Evolutionary conservation across 2,113 vertebrate genomes (phyloP).

Genomic region (Bos indicus): DNA sequence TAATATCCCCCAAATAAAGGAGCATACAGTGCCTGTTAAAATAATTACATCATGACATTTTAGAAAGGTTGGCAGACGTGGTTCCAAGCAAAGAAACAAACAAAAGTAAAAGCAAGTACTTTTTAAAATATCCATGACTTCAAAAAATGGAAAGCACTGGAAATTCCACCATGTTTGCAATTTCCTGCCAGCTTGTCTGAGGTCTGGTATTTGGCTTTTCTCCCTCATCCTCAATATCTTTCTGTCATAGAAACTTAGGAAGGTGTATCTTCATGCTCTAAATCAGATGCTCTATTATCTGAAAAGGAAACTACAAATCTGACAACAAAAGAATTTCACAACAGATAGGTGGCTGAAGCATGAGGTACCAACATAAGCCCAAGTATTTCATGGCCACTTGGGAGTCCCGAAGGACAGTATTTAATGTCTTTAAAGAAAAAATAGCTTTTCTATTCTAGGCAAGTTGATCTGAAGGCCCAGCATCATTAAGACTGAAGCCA

Average conservation of each 20-base stretch:
- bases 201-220: neutral
- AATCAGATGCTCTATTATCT: neutral
- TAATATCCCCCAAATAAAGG: conserved; percentile 89
- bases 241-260: conserved; percentile 11
- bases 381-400: neutral
- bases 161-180: neutral
- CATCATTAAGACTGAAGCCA: neutral
- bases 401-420: neutral
- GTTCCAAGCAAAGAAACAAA: conserved; percentile 79
- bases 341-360: neutral
- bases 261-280: neutral
- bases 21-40: conserved; percentile 87
- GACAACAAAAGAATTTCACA: conserved; percentile 41
- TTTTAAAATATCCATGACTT: conserved; percentile 60
- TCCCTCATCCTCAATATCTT: neutral
- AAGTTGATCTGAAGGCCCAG: neutral
- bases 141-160: neutral
- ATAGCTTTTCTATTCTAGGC: neutral
- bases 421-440: neutral
- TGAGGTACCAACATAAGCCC: neutral
- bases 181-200: neutral
- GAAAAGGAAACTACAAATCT: conserved; percentile 44
- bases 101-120: conserved; percentile 66
- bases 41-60: conserved; percentile 89
- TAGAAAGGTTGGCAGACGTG: conserved; percentile 80